These are phyloP conservation scores for Neomorphus geoffroyi DNA, from an alignment of 2,797 vertebrate genomes.

Conservation along the genomic window DNA sequence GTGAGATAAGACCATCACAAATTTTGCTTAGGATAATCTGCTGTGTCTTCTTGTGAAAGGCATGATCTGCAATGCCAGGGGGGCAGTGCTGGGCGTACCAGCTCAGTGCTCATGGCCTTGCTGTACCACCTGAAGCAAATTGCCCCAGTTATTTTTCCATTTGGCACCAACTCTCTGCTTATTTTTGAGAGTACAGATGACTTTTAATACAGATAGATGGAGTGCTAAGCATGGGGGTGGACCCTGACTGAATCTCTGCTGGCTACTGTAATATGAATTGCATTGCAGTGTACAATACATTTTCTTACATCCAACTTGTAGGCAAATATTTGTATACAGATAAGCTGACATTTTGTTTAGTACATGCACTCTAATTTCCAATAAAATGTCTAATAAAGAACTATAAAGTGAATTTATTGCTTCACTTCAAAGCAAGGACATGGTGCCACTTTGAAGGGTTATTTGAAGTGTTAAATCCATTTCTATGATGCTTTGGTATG, in stretches of 20 bases:
- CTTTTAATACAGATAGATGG: neutral
- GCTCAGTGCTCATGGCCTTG: neutral
- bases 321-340: conserved; percentile 33
- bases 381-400: conserved; percentile 34
- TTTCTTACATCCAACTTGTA: neutral
- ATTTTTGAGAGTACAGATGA: neutral
- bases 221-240: neutral
- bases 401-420: conserved; percentile 36
- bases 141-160: neutral
- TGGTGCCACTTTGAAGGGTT: neutral
- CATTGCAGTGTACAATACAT: neutral
- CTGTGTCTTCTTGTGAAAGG: neutral
- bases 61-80: neutral
- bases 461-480: conserved; percentile 36
- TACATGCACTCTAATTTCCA: conserved; percentile 1
- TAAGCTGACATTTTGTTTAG: conserved; percentile 40
- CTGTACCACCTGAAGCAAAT: neutral
- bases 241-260: neutral
- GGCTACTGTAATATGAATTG: neutral
- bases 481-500: conserved; percentile 9
- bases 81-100: neutral
- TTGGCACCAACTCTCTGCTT: neutral
- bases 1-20: neutral
- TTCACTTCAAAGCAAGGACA: conserved; percentile 34
- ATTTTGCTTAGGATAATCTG: neutral